phyloP scores from a whole-genome alignment of 1,140 invertebrate species.

The Chymomyza costata region DNA sequence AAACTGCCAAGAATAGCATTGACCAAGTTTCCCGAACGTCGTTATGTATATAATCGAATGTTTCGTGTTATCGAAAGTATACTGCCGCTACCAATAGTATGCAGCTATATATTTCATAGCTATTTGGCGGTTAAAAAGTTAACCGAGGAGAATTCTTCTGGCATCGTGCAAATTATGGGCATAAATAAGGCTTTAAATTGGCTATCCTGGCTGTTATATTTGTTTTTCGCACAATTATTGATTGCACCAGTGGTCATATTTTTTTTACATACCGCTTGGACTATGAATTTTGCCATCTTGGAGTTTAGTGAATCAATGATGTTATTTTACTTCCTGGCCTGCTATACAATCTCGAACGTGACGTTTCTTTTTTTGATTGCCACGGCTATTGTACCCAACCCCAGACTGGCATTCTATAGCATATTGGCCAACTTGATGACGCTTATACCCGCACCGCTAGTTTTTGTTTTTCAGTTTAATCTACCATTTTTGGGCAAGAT shows the following conservation, averaged over 20 bases:
- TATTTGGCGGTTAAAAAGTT: constrained; percentile 75
- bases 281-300: neutral
- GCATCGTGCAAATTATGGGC: constrained; percentile 79
- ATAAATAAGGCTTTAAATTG: constrained; percentile 78
- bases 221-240: constrained; percentile 2
- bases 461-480: constrained; percentile 6
- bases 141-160: constrained; percentile 41
- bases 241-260: constrained; percentile 1
- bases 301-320: neutral
- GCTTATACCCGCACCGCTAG: constrained; percentile 71
- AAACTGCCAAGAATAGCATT: constrained; percentile 2
- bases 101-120: constrained; percentile 72
- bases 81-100: constrained; percentile 7
- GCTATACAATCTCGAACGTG: constrained; percentile 9
- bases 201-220: constrained; percentile 7
- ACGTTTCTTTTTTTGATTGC: constrained; percentile 22
- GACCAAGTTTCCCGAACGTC: constrained; percentile 15
- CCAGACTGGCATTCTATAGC: neutral
- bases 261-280: neutral
- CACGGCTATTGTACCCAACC: neutral
- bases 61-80: constrained; percentile 7
- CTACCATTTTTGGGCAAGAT: constrained; percentile 10
- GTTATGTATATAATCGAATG: constrained; percentile 8
- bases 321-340: constrained; percentile 4
- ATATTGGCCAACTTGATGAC: neutral